Percentiles rank a stretch among this genome's conserved stretches.
These are phyloP conservation scores for Heliconius congener DNA, from an alignment of 1,140 invertebrate species.

Conservation along the genomic window DNA sequence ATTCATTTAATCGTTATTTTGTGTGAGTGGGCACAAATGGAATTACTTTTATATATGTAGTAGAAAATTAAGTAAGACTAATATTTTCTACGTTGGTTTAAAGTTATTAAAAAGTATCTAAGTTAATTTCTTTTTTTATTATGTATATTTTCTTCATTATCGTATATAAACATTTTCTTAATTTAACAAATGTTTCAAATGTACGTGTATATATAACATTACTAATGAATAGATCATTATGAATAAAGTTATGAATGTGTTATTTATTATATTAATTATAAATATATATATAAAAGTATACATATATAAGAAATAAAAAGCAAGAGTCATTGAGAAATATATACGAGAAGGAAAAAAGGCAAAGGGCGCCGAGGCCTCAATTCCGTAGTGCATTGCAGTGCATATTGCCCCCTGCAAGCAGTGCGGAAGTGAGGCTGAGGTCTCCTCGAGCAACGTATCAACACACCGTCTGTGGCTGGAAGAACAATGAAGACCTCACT, in stretches of 20 bases:
- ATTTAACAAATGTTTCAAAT: too few species aligned
- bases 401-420: conserved; percentile 90
- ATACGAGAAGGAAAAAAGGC: conserved; percentile 32
- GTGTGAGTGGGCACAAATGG: background rate
- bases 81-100: too few species aligned
- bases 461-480: conserved; percentile 11
- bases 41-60: background rate
- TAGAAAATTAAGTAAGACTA: background rate
- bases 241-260: too few species aligned
- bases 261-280: background rate
- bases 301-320: conserved; percentile 12
- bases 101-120: too few species aligned
- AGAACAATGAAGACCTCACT: conserved; percentile 21
- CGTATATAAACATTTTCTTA: too few species aligned
- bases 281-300: background rate
- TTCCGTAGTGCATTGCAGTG: conserved; percentile 97
- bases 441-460: conserved; percentile 62
- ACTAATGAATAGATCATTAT: too few species aligned
- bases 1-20: conserved; percentile 18
- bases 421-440: conserved; percentile 91
- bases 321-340: conserved; percentile 28
- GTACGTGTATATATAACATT: too few species aligned
- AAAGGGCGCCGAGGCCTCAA: conserved; percentile 85
- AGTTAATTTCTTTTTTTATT: conserved; percentile 4
- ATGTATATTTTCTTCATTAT: too few species aligned